A percentile compares a stretch with the other conserved stretches of the same genome.
Conservation (phyloP, 2,888 invertebrate genomes). For the Gisinianus flammeolus region DNA sequence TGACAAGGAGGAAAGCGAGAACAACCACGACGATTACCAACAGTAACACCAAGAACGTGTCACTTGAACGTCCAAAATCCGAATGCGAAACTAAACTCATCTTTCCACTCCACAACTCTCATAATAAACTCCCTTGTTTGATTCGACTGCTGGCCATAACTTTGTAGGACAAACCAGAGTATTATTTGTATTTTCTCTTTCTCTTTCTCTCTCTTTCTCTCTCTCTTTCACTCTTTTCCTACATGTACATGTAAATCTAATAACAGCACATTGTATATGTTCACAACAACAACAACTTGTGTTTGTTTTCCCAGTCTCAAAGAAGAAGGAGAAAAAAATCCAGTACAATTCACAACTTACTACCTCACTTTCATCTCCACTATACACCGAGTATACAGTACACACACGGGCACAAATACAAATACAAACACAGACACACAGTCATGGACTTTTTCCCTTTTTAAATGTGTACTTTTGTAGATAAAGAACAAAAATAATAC, state of each 20-base stretch:
- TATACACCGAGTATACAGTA: neutral
- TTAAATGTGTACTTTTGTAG: neutral
- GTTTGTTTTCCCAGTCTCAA: neutral
- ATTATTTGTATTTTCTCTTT: neutral
- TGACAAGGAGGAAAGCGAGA: neutral
- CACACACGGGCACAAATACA: neutral
- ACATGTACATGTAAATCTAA: neutral
- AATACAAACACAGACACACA: no score
- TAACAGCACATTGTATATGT: neutral
- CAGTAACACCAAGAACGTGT: constrained; percentile 33
- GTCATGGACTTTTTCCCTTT: neutral
- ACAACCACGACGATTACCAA: constrained; percentile 34
- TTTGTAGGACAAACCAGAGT: neutral
- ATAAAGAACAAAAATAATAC: no score
- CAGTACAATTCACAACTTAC: neutral
- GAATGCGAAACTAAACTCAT: constrained; percentile 25
- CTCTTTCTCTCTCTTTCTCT: neutral
- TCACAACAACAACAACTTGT: neutral
- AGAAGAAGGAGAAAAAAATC: neutral
- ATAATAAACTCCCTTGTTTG: constrained; percentile 22
- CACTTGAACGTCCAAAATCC: constrained; percentile 7
- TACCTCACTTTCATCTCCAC: no score
- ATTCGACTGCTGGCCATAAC: neutral
- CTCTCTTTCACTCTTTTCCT: neutral
- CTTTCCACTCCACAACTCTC: constrained; percentile 29